phyloP scores from a whole-genome alignment of 2,797 vertebrate species.

The Dallia pectoralis region DNA sequence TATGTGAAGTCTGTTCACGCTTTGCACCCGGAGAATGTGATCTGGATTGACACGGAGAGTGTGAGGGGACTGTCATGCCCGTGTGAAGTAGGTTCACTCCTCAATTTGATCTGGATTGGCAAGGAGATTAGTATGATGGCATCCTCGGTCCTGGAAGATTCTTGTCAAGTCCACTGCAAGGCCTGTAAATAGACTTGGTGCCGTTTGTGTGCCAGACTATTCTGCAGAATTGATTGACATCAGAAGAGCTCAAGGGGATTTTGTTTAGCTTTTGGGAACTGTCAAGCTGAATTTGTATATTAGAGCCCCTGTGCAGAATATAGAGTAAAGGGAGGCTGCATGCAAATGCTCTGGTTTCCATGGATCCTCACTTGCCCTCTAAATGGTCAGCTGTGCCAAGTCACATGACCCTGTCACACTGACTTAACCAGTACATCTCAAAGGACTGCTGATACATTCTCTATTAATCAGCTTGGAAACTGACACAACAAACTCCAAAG shows the following conservation, averaged over 20 bases:
- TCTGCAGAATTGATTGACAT: slow-evolving; percentile 2
- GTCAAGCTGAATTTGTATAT: slow-evolving; percentile 3
- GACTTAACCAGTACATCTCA: neutral
- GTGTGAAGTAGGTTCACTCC: neutral
- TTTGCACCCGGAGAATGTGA: neutral
- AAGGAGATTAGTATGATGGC: neutral
- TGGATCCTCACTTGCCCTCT: neutral
- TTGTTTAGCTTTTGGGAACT: neutral
- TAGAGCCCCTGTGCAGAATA: slow-evolving; percentile 13
- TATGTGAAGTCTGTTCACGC: neutral
- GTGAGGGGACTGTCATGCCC: neutral
- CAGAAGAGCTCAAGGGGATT: neutral
- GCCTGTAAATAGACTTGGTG: neutral
- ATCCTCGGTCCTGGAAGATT: neutral
- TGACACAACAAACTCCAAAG: neutral
- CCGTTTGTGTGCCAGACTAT: neutral
- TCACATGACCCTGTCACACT: neutral
- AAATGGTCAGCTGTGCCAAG: neutral
- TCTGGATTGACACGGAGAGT: neutral
- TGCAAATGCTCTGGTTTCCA: neutral
- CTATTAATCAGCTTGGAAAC: neutral
- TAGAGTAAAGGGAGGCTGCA: neutral
- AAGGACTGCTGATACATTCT: neutral
- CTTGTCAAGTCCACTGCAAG: neutral
- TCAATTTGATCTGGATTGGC: slow-evolving; percentile 4